These are phyloP conservation scores for Lampris incognitus DNA, from an alignment of 2,113 vertebrate species.

Conservation along the genomic window DNA sequence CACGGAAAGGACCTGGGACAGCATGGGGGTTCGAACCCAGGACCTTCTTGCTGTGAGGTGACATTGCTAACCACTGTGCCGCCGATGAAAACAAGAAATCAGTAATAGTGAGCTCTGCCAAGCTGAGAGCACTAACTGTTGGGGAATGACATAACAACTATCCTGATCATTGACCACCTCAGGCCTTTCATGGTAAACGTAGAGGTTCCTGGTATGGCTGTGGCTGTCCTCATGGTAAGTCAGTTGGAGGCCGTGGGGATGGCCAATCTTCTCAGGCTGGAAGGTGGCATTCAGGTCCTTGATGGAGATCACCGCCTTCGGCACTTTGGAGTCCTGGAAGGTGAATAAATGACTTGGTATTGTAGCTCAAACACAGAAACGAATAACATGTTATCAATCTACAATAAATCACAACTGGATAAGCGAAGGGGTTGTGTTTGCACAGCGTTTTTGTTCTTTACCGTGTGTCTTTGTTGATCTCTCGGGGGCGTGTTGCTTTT, in stretches of 20 bases:
- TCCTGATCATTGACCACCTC: slow-evolving; percentile 79
- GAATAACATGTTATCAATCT: too few species aligned
- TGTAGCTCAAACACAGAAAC: neutral
- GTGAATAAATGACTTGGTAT: slow-evolving; percentile 11
- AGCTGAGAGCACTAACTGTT: too few species aligned
- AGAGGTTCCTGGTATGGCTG: slow-evolving; percentile 85
- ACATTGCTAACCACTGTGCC: too few species aligned
- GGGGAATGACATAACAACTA: too few species aligned
- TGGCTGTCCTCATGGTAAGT: slow-evolving; percentile 82
- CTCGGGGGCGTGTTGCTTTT: too few species aligned
- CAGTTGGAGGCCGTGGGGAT: slow-evolving; percentile 89
- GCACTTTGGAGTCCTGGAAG: slow-evolving; percentile 82
- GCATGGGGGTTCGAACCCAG: too few species aligned
- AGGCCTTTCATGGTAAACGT: slow-evolving; percentile 88
- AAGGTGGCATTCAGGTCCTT: slow-evolving; percentile 91
- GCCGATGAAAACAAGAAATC: too few species aligned
- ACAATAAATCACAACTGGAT: neutral
- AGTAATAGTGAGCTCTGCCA: neutral
- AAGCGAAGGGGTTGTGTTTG: too few species aligned
- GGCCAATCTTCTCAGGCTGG: slow-evolving; percentile 89
- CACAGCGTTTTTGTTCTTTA: neutral
- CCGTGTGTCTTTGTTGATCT: neutral
- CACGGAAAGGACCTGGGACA: too few species aligned
- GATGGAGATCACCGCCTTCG: slow-evolving; percentile 88
- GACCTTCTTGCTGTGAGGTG: too few species aligned